Conservation (phyloP, 2,888 invertebrate genomes). For the Lydus trimaculatus region DNA sequence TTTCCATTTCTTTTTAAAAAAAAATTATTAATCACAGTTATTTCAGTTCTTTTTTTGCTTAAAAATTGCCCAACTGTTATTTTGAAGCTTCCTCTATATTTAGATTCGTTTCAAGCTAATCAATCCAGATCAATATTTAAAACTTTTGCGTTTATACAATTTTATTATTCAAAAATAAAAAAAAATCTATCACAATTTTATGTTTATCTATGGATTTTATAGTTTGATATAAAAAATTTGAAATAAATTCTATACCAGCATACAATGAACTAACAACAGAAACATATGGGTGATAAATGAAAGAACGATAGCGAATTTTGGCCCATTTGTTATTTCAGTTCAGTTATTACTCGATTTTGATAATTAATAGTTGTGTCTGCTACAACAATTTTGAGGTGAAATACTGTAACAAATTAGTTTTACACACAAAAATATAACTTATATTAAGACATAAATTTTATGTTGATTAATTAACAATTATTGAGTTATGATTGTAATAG, state of each 20-base stretch:
- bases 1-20: too few relatives aligned
- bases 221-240: background rate
- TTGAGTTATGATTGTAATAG: too few relatives aligned
- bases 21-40: too few relatives aligned
- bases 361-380: constrained; percentile 31
- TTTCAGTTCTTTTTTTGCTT: too few relatives aligned
- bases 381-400: constrained; percentile 27
- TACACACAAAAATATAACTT: background rate
- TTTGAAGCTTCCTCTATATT: too few relatives aligned
- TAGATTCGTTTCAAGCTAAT: too few relatives aligned
- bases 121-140: background rate
- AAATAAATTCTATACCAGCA: background rate
- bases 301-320: constrained; percentile 30
- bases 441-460: background rate
- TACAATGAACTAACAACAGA: background rate
- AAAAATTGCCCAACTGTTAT: too few relatives aligned
- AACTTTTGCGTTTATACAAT: too few relatives aligned
- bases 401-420: constrained; percentile 31
- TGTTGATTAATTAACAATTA: background rate
- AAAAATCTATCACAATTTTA: background rate
- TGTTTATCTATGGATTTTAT: too few relatives aligned
- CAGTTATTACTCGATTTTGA: constrained; percentile 33
- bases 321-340: constrained; percentile 32
- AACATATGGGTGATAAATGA: constrained; percentile 27
- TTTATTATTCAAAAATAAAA: too few relatives aligned